Percentiles rank a stretch among this genome's conserved stretches.
phyloP scores from a whole-genome alignment of 2,113 vertebrate genomes.

The Porphyrio hochstetteri region DNA sequence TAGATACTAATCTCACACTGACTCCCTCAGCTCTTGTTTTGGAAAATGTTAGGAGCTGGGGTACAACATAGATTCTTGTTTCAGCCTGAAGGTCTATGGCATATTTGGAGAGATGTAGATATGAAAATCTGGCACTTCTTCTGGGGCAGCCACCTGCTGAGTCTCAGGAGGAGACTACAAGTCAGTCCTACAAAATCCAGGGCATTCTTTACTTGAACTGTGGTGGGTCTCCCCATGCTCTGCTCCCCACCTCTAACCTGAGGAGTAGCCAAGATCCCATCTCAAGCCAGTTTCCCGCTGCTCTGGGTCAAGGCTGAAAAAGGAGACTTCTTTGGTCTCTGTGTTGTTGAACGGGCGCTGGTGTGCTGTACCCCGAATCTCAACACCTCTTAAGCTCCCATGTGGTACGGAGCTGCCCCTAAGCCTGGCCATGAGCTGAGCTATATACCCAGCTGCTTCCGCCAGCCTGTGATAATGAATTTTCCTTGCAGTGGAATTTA shows the following conservation, averaged over 20 bases:
- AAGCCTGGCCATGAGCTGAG: neutral
- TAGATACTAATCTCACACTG: neutral
- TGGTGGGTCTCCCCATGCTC: rapidly evolving
- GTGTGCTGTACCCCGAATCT: neutral
- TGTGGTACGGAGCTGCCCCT: neutral
- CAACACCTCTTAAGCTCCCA: neutral
- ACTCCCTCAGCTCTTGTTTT: neutral
- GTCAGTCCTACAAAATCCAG: neutral
- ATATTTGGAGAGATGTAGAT: neutral
- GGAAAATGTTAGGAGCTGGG: neutral
- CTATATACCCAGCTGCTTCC: conserved; percentile 20
- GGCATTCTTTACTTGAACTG: neutral
- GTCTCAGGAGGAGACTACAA: neutral
- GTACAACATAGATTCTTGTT: neutral
- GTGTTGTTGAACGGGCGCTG: neutral
- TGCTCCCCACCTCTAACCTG: neutral
- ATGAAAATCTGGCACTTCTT: neutral
- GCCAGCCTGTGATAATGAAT: neutral
- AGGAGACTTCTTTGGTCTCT: neutral
- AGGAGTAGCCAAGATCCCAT: neutral
- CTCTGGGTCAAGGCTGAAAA: neutral
- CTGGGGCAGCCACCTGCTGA: neutral
- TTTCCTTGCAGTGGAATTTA: conserved; percentile 19
- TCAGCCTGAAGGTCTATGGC: neutral
- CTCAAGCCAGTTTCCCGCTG: neutral